These are phyloP conservation scores for Anas capensis DNA, from an alignment of 2,797 vertebrate species.

Conservation along the genomic window DNA sequence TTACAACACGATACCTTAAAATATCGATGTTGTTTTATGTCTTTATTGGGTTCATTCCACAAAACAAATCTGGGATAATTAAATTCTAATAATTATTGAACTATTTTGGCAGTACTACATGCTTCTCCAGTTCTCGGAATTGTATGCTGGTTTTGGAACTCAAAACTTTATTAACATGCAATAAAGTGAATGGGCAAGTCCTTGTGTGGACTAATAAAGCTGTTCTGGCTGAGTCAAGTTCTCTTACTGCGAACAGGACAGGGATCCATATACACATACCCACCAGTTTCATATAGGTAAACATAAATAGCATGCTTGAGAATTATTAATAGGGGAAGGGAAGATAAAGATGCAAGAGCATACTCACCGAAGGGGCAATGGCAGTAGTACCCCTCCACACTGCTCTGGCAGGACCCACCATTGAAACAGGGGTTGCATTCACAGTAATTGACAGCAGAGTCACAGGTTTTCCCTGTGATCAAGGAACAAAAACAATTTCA, in stretches of 20 bases:
- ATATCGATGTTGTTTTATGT: not conserved
- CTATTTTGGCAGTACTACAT: not conserved
- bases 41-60: not conserved
- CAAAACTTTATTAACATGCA: not conserved
- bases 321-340: not conserved
- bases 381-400: constrained; percentile 94
- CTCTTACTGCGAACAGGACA: not conserved
- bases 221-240: not conserved
- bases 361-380: constrained; percentile 98
- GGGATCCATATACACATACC: not conserved
- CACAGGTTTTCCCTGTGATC: constrained; percentile 92
- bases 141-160: not conserved
- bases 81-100: constrained; percentile 10
- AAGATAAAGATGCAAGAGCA: not conserved
- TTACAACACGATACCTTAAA: not conserved
- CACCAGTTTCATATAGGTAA: accelerated
- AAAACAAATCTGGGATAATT: not conserved
- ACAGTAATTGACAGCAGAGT: constrained; percentile 96
- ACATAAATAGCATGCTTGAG: not conserved
- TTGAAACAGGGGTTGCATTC: constrained; percentile 99
- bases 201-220: not conserved
- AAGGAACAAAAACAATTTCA: constrained; percentile 40
- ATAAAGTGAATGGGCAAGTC: not conserved
- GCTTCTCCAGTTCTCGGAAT: not conserved
- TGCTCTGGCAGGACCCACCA: constrained; percentile 96